phyloP scores from a whole-genome alignment of 2,888 invertebrate species.

The Oegoconia quadripuncta region DNA sequence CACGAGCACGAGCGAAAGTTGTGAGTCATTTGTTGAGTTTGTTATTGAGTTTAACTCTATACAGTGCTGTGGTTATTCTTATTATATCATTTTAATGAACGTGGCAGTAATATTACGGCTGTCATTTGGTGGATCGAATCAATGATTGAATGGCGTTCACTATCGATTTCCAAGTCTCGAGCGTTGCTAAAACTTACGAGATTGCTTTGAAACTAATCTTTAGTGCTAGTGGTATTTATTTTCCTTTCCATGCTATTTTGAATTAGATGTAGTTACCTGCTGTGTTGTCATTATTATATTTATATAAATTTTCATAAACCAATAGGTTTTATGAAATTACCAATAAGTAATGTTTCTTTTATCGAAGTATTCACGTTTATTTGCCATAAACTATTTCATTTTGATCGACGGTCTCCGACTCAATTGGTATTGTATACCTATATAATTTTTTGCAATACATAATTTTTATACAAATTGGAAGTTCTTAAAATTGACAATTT shows the following conservation, averaged over 20 bases:
- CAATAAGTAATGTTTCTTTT: too few species aligned
- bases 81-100: constrained; percentile 31
- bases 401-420: too few species aligned
- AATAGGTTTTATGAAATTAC: too few species aligned
- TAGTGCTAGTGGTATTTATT: background rate
- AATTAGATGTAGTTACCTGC: background rate
- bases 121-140: constrained; percentile 10
- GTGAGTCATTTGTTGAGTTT: constrained; percentile 33
- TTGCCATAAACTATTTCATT: too few species aligned
- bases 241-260: background rate
- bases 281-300: too few species aligned
- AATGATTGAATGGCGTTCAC: constrained; percentile 7
- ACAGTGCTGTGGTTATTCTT: constrained; percentile 23
- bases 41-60: constrained; percentile 40
- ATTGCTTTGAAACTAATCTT: constrained; percentile 6
- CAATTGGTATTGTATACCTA: too few species aligned
- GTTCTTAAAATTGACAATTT: too few species aligned
- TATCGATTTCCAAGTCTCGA: constrained; percentile 8
- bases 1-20: constrained; percentile 36
- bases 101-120: constrained; percentile 5
- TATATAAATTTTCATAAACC: too few species aligned
- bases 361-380: too few species aligned
- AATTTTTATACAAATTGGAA: too few species aligned
- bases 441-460: too few species aligned
- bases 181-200: constrained; percentile 4